Evolutionary conservation across 2,113 vertebrate species (phyloP).

Genomic region (Lontra canadensis): DNA sequence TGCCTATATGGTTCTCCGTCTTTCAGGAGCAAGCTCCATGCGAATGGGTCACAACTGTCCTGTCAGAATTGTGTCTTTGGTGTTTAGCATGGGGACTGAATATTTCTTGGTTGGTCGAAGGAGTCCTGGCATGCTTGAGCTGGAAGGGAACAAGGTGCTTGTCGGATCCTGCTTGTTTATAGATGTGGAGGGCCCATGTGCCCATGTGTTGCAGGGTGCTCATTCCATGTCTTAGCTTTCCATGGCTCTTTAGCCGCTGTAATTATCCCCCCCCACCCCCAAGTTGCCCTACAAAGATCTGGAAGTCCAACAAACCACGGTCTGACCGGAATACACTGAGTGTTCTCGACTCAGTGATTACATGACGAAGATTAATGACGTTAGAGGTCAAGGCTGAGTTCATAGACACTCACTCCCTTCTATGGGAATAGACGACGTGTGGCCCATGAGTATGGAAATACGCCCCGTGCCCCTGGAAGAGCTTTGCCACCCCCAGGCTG

Average conservation of each 20-base stretch:
- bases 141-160: background rate
- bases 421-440: background rate
- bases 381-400: background rate
- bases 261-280: too few species aligned
- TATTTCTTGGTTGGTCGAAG: background rate
- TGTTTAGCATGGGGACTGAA: background rate
- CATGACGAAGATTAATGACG: background rate
- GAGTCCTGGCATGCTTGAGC: background rate
- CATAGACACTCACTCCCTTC: background rate
- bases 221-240: background rate
- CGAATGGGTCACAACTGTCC: background rate
- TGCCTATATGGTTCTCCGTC: accelerated
- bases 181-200: background rate
- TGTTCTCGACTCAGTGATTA: background rate
- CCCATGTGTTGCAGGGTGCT: background rate
- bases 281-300: background rate
- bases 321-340: background rate
- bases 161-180: background rate
- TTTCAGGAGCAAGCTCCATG: background rate
- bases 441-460: background rate
- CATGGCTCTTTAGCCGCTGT: background rate
- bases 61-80: background rate
- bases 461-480: background rate
- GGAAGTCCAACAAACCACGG: background rate
- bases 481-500: background rate